Evolutionary conservation across 2,797 vertebrate species (phyloP).

Genomic region (Syndactyla subalaris): DNA sequence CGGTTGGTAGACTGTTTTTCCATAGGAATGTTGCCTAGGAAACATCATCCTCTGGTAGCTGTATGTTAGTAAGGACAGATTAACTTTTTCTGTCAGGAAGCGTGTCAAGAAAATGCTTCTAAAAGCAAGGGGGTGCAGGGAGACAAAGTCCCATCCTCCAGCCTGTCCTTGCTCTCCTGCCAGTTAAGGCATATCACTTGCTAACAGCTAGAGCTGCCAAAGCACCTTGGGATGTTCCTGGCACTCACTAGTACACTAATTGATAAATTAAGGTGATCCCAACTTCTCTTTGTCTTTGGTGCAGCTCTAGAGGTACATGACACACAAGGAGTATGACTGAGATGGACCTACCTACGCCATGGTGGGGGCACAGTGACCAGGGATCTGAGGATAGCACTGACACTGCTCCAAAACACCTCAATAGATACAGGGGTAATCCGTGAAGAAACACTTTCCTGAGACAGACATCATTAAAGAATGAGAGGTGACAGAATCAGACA

Average conservation of each 20-base stretch:
- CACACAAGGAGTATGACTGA: not conserved
- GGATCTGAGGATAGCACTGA: not conserved
- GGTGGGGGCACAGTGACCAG: not conserved
- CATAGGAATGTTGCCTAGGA: conserved; percentile 54
- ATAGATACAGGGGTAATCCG: not conserved
- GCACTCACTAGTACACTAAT: not conserved
- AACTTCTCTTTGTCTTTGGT: not conserved
- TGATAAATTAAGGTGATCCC: not conserved
- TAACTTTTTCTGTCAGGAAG: not conserved
- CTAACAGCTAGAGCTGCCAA: not conserved
- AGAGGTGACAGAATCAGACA: not conserved
- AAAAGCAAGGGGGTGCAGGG: not conserved
- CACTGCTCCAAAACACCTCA: not conserved
- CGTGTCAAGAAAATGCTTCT: not conserved
- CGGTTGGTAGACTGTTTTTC: not conserved
- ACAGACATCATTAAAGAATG: not conserved
- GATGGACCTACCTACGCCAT: accelerated
- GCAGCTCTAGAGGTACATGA: not conserved
- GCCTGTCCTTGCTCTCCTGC: not conserved
- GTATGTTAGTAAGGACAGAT: not conserved
- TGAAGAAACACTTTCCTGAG: not conserved
- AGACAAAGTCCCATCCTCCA: not conserved
- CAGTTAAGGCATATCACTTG: not conserved
- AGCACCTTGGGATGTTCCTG: not conserved
- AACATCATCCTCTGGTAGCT: not conserved